Evolutionary conservation across 2,797 vertebrate species (phyloP), one percentile per base, ranked within the genome.

Genomic region (Crax fasciolata): DNA sequence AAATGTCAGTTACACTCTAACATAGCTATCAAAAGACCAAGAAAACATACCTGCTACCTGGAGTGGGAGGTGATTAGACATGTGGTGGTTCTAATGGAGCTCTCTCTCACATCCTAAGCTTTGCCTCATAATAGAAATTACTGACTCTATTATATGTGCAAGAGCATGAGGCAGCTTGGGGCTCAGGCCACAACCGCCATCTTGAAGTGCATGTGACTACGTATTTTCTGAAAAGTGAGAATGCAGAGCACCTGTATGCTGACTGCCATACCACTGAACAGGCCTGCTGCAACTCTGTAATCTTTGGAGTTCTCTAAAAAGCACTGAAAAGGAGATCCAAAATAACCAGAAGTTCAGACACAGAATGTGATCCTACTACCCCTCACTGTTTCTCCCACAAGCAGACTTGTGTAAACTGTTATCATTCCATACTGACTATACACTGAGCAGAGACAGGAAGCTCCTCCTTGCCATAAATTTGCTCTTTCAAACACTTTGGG

Each of bases 181-280:
- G 39, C 43, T 89, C 44, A 65, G 39, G 51, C 18, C 38, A 75
- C 51, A 30, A 6, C 7, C 18, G 13, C 12, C 32, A 54, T 16
- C 27, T 20, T 43, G 39, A 75, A 58, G 32, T 10, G 25, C 28
- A 58, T 3, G 30, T 46, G 55, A 57, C 20, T 10, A 39, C 24
- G 1, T 57, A 68, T 4, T 72, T 68, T 51, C 62, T 2, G 1
- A 2, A 0, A n/a, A n/a, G 20, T 51, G 23, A 46, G 24, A 62
- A 78, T 20, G 41, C 13, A 38, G 13, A 75, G 12, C 7, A 63
- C 5, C 8, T 3, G 14, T 24, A 51, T 11, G 21, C 18, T 57
- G 25, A 14, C 10, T 27, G 21, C 17, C 23, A 9, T 12, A 38
- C 4, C 17, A n/a, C 57, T 71, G 35, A 90, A 13, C 10, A n/a